A percentile compares a stretch with the other conserved stretches of the same genome.
phyloP scores from a whole-genome alignment of 2,797 vertebrate species.

The Sebastes iracundus region DNA sequence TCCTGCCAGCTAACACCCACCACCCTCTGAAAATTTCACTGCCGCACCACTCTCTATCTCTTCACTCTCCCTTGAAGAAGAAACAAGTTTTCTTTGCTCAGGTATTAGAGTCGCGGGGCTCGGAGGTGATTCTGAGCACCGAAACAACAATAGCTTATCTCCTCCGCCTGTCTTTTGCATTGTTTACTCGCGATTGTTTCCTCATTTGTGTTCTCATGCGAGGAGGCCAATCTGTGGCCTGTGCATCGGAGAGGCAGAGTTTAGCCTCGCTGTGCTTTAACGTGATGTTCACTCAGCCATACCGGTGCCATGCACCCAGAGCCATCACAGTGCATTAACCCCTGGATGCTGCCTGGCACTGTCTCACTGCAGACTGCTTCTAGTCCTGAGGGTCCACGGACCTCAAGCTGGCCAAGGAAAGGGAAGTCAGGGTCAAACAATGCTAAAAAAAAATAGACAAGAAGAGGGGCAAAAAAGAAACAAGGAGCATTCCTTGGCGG shows the following conservation, averaged over 20 bases:
- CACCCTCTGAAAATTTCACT: conserved; percentile 65
- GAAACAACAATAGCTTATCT: conserved; percentile 51
- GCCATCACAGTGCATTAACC: conserved; percentile 70
- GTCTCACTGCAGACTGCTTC: conserved; percentile 51
- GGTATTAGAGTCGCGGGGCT: conserved; percentile 38
- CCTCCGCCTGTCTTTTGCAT: conserved; percentile 37
- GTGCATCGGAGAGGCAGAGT: conserved; percentile 43
- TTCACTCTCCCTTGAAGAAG: conserved; percentile 51
- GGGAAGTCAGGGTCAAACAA: conserved; percentile 27
- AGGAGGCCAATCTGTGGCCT: conserved; percentile 61
- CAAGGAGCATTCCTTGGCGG: background rate
- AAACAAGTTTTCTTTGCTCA: conserved; percentile 53
- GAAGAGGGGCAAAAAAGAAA: background rate
- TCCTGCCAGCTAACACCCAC: conserved; percentile 71
- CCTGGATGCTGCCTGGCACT: conserved; percentile 53
- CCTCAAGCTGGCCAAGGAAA: conserved; percentile 23
- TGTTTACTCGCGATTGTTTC: conserved; percentile 51
- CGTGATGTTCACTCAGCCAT: conserved; percentile 70
- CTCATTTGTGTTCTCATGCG: conserved; percentile 43
- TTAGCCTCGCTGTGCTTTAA: conserved; percentile 61
- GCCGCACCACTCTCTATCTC: conserved; percentile 31
- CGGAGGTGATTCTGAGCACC: conserved; percentile 32
- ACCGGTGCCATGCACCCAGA: conserved; percentile 52
- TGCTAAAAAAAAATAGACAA: background rate
- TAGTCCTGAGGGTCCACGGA: conserved; percentile 8